A percentile compares a stretch with the other conserved stretches of the same genome.
Evolutionary conservation across 2,113 vertebrate species (phyloP).

Genomic region (Microcebus ravelobensis): DNA sequence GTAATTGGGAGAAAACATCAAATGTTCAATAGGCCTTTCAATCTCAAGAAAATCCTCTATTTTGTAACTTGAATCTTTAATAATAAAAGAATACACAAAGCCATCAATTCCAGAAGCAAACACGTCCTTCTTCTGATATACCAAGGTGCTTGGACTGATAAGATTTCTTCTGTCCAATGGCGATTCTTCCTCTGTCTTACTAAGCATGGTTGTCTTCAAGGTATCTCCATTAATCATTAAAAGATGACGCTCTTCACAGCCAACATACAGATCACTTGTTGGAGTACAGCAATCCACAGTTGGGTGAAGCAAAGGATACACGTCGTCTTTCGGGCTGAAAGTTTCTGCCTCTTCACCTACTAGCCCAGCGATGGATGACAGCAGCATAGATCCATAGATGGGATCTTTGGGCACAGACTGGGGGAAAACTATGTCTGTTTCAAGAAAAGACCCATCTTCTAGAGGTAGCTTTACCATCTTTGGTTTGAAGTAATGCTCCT

Average conservation of each 20-base stretch:
- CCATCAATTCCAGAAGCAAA: conserved; percentile 89
- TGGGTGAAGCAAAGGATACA: conserved; percentile 86
- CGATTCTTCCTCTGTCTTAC: conserved; percentile 50
- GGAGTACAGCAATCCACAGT: conserved; percentile 92
- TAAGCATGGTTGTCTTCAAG: conserved; percentile 83
- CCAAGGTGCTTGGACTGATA: conserved; percentile 84
- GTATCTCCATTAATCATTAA: conserved; percentile 87
- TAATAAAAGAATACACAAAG: conserved; percentile 84
- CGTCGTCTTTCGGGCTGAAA: conserved; percentile 84
- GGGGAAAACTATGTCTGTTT: conserved; percentile 74
- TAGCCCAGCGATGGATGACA: conserved; percentile 88
- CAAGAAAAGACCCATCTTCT: conserved; percentile 79
- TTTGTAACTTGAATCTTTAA: conserved; percentile 85
- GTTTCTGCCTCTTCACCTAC: conserved; percentile 86
- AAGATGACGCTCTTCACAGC: conserved; percentile 91
- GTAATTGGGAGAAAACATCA: conserved; percentile 89
- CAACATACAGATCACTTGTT: conserved; percentile 89
- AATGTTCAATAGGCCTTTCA: conserved; percentile 82
- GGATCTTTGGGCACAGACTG: conserved; percentile 71
- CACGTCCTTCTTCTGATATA: conserved; percentile 86
- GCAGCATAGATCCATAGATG: conserved; percentile 88
- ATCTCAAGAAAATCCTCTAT: conserved; percentile 86
- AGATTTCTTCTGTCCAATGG: not conserved
- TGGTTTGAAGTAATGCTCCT: conserved; percentile 85
- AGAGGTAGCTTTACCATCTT: conserved; percentile 87